A percentile compares a stretch with the other conserved stretches of the same genome.
These are phyloP conservation scores for Sphenodon punctatus DNA, from an alignment of 2,797 vertebrate genomes.

Conservation along the genomic window DNA sequence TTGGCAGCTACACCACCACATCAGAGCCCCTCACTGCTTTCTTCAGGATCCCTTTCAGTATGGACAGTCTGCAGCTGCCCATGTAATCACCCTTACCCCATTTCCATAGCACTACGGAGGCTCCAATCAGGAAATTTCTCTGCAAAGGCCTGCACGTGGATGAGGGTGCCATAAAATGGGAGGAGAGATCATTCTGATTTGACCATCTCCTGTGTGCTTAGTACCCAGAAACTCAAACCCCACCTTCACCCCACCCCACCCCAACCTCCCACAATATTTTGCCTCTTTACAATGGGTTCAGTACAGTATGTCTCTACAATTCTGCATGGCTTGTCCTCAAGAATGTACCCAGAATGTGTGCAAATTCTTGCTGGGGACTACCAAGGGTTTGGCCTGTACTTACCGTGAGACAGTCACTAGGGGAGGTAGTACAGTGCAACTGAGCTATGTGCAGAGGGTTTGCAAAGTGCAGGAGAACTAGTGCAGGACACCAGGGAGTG, in stretches of 20 bases:
- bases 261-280: too few relatives aligned
- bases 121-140: fast-evolving
- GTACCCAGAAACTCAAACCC: fast-evolving
- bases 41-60: background rate
- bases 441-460: too few relatives aligned
- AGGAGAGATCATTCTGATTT: fast-evolving
- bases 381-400: too few relatives aligned
- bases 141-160: fast-evolving
- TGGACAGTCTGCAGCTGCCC: fast-evolving
- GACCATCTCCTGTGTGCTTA: background rate
- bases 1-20: background rate
- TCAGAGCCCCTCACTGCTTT: background rate
- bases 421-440: too few relatives aligned
- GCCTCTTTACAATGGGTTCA: fast-evolving
- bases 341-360: too few relatives aligned
- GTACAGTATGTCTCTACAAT: too few relatives aligned
- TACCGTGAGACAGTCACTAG: too few relatives aligned
- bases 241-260: too few relatives aligned
- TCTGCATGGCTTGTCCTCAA: too few relatives aligned
- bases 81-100: background rate
- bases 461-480: too few relatives aligned
- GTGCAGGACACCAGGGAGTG: too few relatives aligned
- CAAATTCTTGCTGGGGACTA: too few relatives aligned
- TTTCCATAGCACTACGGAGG: fast-evolving
- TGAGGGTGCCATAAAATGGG: background rate